Evolutionary conservation across 2,797 vertebrate genomes (phyloP), one percentile per base, ranked within the genome.

Genomic region (Bradypodion pumilum): DNA sequence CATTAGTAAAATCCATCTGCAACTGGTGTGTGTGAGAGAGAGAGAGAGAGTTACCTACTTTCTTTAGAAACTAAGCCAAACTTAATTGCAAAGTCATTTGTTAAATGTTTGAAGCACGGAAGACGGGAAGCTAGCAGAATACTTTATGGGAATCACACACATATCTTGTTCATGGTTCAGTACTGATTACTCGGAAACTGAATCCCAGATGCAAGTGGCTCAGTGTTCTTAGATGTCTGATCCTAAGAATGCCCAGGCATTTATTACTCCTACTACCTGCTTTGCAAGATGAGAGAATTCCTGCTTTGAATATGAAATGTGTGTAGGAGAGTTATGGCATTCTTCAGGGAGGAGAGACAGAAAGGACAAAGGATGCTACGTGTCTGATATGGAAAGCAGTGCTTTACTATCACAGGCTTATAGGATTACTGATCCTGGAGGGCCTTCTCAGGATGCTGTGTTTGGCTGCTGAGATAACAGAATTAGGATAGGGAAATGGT

Each of bases 401-500:
- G 80, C 16, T 91, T 89, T 74, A 32, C 44, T 78, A 74, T 46
- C n/a, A 27, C 32, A 52, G 81, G 1, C 15, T 91, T 85, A 84
- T 7, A 75, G n/a, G 80, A 89, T 86, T 91, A 70, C 70, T 52
- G 0, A 84, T 90, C 62, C 74, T 88, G 37, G 15, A 82, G 83
- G 65, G 7, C 8, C 81, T 92, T 90, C 42, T 37, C 85, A n/a
- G 27, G 12, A 65, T 44, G 70, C 42, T 63, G 62, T 63, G 69
- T 88, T 89, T 88, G 84, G 65, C 65, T 86, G 68, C 46, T 80
- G 85, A 88, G 84, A 84, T 88, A 90, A 83, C 42, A 90, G 79
- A 83, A 86, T 87, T 84, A 84, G 76, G 29, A 44, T 4, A 37
- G 32, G 7, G 0, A 12, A 62, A 70, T 40, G 15, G 0, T 35